phyloP scores from a whole-genome alignment of 2,888 invertebrate genomes.

The Allacma fusca region DNA sequence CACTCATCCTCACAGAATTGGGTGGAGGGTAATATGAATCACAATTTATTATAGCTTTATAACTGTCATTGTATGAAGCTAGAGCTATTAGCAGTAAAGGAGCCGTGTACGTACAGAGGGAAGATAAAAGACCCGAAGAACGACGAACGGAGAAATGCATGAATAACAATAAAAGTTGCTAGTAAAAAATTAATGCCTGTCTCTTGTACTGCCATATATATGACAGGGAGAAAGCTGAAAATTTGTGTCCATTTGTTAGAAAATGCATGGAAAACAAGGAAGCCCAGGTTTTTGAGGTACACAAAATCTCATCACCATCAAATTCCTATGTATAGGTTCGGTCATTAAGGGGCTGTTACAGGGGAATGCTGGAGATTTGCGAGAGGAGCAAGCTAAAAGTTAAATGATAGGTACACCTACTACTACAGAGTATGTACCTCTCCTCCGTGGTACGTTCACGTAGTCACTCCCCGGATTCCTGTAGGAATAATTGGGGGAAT shows the following conservation, averaged over 20 bases:
- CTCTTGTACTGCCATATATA: background rate
- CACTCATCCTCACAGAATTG: constrained; percentile 2
- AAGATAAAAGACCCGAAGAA: constrained; percentile 10
- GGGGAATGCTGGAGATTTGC: background rate
- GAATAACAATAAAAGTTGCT: constrained; percentile 16
- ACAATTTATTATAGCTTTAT: constrained; percentile 7
- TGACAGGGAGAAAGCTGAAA: constrained; percentile 11
- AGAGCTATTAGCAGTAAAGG: background rate
- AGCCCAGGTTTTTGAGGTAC: constrained; percentile 1
- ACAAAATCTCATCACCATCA: constrained; percentile 8
- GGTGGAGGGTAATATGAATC: constrained; percentile 16
- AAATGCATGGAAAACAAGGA: constrained; percentile 10
- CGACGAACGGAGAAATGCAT: constrained; percentile 9
- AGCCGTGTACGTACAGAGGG: background rate
- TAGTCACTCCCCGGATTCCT: background rate
- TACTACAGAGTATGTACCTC: background rate
- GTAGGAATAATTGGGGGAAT: constrained; percentile 10
- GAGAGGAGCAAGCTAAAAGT: constrained; percentile 5
- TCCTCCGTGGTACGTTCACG: background rate
- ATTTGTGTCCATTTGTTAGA: constrained; percentile 8
- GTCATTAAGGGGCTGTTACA: constrained; percentile 12
- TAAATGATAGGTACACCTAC: constrained; percentile 7
- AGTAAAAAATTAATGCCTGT: constrained; percentile 12
- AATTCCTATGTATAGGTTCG: background rate
- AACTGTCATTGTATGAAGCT: background rate